Conservation (phyloP, 2,113 vertebrate species). For the Nothocercus nigrocapillus region DNA sequence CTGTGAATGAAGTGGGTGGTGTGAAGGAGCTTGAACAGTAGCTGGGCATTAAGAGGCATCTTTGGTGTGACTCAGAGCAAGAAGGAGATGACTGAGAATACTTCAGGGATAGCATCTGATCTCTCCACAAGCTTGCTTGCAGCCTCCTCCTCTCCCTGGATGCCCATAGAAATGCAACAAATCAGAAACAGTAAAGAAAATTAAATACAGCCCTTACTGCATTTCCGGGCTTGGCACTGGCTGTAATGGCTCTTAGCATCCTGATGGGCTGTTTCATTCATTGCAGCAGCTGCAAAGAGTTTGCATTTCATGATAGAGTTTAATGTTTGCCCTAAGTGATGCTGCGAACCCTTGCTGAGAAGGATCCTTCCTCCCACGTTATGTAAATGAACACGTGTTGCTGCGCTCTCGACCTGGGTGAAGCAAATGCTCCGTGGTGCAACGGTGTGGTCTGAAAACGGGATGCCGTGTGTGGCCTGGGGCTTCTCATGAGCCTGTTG, state of each 20-base stretch:
- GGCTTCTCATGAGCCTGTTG: no score
- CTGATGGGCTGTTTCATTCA: not conserved
- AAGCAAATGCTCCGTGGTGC: accelerated
- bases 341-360: not conserved
- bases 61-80: not conserved
- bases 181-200: not conserved
- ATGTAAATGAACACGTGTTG: accelerated
- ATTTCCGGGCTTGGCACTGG: not conserved
- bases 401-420: accelerated
- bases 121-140: not conserved
- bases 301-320: not conserved
- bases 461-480: accelerated
- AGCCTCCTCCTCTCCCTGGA: not conserved
- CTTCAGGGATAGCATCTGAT: not conserved
- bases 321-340: not conserved
- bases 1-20: not conserved
- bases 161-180: not conserved
- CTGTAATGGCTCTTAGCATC: not conserved
- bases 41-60: not conserved
- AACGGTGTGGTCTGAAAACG: accelerated
- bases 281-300: not conserved
- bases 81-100: not conserved
- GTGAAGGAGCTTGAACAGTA: not conserved
- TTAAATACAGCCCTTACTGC: not conserved
- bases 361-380: not conserved